Evolutionary conservation across 2,888 invertebrate species (phyloP).

Genomic region (Drosophila affinis): DNA sequence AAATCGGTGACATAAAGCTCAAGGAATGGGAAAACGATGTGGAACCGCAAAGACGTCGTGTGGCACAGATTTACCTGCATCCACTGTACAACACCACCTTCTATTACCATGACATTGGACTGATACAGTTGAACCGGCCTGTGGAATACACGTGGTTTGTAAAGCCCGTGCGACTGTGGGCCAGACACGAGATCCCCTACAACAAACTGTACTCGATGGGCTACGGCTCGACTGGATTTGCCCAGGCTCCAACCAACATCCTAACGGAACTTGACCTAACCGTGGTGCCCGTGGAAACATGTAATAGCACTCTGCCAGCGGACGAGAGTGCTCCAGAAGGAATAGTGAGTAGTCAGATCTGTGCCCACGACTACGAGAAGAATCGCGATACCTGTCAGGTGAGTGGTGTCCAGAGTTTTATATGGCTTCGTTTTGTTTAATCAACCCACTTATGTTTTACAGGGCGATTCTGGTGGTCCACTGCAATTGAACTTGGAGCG

Average conservation of each 20-base stretch:
- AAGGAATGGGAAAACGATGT: slow-evolving; percentile 81
- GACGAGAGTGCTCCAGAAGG: slow-evolving; percentile 64
- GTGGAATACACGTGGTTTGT: slow-evolving; percentile 74
- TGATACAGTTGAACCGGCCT: slow-evolving; percentile 82
- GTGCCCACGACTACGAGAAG: slow-evolving; percentile 73
- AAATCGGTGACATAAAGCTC: slow-evolving; percentile 85
- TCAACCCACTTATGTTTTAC: not conserved
- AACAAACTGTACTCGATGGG: slow-evolving; percentile 85
- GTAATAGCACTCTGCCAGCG: slow-evolving; percentile 59
- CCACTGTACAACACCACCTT: slow-evolving; percentile 84
- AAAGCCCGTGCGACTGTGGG: slow-evolving; percentile 86
- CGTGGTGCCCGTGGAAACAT: slow-evolving; percentile 62
- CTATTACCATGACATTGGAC: slow-evolving; percentile 86
- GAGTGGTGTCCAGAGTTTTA: not conserved
- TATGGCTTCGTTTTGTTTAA: not conserved
- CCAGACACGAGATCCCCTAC: slow-evolving; percentile 78
- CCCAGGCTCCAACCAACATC: slow-evolving; percentile 72
- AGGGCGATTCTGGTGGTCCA: slow-evolving; percentile 81
- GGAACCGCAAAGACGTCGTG: slow-evolving; percentile 79
- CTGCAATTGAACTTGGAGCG: slow-evolving; percentile 71
- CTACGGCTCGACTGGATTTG: slow-evolving; percentile 85
- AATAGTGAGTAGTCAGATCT: slow-evolving; percentile 75
- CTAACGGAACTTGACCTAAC: slow-evolving; percentile 74
- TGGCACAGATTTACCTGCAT: slow-evolving; percentile 83
- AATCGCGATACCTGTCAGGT: slow-evolving; percentile 80